Conservation (phyloP, 2,797 vertebrate species). For the Phataginus tetradactyla region DNA sequence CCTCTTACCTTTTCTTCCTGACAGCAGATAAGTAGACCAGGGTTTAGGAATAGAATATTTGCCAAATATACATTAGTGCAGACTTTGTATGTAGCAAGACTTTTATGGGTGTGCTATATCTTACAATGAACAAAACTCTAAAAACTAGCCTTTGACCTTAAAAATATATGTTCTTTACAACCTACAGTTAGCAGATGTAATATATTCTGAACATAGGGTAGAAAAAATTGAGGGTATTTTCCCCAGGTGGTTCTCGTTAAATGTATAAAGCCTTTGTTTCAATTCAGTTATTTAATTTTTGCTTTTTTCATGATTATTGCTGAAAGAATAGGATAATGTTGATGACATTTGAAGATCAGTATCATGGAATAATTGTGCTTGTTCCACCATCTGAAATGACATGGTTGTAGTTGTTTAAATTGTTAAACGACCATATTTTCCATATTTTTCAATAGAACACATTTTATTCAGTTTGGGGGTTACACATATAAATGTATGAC, state of each 20-base stretch:
- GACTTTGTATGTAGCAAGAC: neutral
- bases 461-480: neutral
- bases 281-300: slow-evolving; percentile 12
- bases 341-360: neutral
- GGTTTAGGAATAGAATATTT: slow-evolving; percentile 38
- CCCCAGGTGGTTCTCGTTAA: neutral
- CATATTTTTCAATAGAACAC: neutral
- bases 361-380: neutral
- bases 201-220: neutral
- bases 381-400: neutral
- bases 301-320: neutral
- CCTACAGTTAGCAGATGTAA: neutral
- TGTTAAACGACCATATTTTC: neutral
- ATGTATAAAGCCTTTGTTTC: neutral
- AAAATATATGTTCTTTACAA: neutral
- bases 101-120: slow-evolving; percentile 45
- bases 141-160: neutral
- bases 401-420: neutral
- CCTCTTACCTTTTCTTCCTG: slow-evolving; percentile 59
- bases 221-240: neutral
- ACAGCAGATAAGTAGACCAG: slow-evolving; percentile 47
- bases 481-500: neutral
- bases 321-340: neutral
- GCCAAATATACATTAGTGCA: slow-evolving; percentile 39
- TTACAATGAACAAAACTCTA: neutral